Conservation (phyloP, 1,140 invertebrate genomes). For the Eurosta solidaginis region DNA sequence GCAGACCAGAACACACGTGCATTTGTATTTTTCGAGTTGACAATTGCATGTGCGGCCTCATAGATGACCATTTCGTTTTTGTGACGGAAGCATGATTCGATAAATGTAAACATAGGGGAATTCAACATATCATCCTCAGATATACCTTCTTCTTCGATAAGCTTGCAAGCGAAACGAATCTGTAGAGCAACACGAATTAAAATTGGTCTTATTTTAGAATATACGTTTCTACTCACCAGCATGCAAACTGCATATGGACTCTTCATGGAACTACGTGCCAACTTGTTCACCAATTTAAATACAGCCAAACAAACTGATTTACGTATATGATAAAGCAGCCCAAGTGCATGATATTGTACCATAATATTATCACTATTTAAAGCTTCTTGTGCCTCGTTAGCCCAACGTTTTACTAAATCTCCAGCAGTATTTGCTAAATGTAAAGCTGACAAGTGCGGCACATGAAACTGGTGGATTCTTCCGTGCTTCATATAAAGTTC, state of each 20-base stretch:
- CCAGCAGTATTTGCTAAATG: conserved; percentile 83
- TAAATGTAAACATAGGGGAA: conserved; percentile 75
- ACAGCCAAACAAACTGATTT: conserved; percentile 94
- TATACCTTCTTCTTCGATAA: conserved; percentile 86
- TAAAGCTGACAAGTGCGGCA: conserved; percentile 90
- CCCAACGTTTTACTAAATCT: conserved; percentile 96
- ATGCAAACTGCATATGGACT: conserved; percentile 95
- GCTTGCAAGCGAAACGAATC: conserved; percentile 91
- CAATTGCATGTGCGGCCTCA: conserved; percentile 92
- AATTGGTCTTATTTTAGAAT: background rate
- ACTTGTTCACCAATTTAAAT: conserved; percentile 91
- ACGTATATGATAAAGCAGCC: conserved; percentile 91
- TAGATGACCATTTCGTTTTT: conserved; percentile 98
- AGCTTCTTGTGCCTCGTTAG: conserved; percentile 85
- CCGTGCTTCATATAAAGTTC: conserved; percentile 99
- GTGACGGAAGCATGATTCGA: conserved; percentile 91
- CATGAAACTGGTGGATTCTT: conserved; percentile 91
- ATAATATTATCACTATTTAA: conserved; percentile 71
- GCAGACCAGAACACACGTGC: conserved; percentile 89
- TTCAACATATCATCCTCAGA: conserved; percentile 64
- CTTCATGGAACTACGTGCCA: conserved; percentile 78
- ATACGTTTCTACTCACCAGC: conserved; percentile 66
- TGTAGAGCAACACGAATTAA: conserved; percentile 30
- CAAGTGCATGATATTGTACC: conserved; percentile 99
- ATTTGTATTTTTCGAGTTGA: conserved; percentile 83